Base-by-base conservation (phyloP, 2,113 vertebrate species). In the Mesocricetus auratus region DNA sequence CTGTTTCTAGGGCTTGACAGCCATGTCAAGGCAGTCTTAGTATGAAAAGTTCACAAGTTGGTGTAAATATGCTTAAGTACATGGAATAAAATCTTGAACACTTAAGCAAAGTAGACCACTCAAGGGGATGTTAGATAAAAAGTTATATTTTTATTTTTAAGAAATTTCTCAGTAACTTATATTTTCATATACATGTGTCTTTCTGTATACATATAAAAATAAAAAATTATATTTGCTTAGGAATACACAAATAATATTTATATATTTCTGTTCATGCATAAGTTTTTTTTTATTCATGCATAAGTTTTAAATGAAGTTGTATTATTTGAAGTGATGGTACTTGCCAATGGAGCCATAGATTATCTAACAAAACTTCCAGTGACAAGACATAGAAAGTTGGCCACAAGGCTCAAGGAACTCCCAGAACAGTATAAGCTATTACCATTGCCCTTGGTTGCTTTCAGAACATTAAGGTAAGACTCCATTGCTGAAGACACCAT, bases 41-140 rank as follows among this genome's bases (percentile, higher is more conserved):
- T 66, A 16, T 24, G 19, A 22, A 93, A 42, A 91, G 73, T 12
- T 90, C 39, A 74, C 33, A 85, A 56, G n/a, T 12, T 42, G 24
- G 5, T 68, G 0, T 60, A 2, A 90, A n/a, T 60, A 71, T 73
- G 10, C 60, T 79, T 95, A 94, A 85, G 53, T 87, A 56, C 77
- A 75, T 69, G 42, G 36, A 92, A 3, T 79, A 83, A 94, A 93
- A 92, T 68, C 50, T 75, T 68, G 87, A 33, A 88, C 47, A 91
- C 7, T 47, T 7, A 4, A 15, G 8, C 22, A 31, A 9, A n/a
- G 0, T 53, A 58, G 62, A 60, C 36, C 29, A 9, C 96, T 10
- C 31, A 78, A 3, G 24, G 7, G 24, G 10, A 71, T 77, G 31
- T 68, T 82, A 87, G 50, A 66, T 50, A 86, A 77, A 94, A 68